Conservation (phyloP, 2,888 invertebrate species). For the Eupeodes luniger region DNA sequence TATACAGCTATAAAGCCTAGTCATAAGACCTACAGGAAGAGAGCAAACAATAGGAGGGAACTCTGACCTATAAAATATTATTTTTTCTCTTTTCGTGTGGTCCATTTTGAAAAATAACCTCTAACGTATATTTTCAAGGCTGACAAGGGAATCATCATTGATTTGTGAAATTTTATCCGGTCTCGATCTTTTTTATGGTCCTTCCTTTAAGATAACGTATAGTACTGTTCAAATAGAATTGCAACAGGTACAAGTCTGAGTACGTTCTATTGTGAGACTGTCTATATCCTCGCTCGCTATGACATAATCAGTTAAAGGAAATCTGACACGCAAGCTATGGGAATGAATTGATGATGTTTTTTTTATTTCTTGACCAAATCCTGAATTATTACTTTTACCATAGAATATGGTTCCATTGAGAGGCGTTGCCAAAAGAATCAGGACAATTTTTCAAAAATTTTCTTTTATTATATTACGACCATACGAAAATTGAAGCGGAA, state of each 20-base stretch:
- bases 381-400: slow-evolving; percentile 7
- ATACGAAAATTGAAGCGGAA: slow-evolving; percentile 25
- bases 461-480: slow-evolving; percentile 9
- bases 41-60: slow-evolving; percentile 38
- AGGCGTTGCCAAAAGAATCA: slow-evolving; percentile 59
- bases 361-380: background rate
- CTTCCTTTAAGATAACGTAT: slow-evolving; percentile 16
- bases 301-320: slow-evolving; percentile 36
- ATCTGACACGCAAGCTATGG: slow-evolving; percentile 30
- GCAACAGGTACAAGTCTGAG: slow-evolving; percentile 64
- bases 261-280: slow-evolving; percentile 15
- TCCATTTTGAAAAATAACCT: slow-evolving; percentile 9
- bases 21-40: slow-evolving; percentile 53
- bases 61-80: slow-evolving; percentile 55
- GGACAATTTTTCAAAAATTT: slow-evolving; percentile 62
- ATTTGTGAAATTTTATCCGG: slow-evolving; percentile 58
- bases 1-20: no score
- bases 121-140: background rate
- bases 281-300: background rate
- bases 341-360: slow-evolving; percentile 14
- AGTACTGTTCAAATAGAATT: slow-evolving; percentile 54
- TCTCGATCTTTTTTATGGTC: slow-evolving; percentile 32
- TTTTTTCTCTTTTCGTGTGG: slow-evolving; percentile 17
- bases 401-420: background rate
- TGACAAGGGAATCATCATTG: slow-evolving; percentile 45